Evolutionary conservation across 1,140 invertebrate species (phyloP), one percentile per base, ranked within the genome.

Genomic region (Hypothenemus hampei): DNA sequence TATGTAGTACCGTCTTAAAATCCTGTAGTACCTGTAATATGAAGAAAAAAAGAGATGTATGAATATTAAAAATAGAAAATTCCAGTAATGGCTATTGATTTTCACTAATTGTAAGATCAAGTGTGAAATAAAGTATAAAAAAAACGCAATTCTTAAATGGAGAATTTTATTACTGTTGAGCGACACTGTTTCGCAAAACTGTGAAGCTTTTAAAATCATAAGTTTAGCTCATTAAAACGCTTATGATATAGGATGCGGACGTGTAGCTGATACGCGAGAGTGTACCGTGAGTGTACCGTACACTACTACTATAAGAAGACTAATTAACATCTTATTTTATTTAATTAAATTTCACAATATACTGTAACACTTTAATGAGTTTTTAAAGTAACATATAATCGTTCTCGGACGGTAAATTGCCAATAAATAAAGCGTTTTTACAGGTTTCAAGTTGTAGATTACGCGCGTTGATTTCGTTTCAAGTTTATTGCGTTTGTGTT

Each of bases 321-420:
- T 45, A 45, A 45, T 45, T 45, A 45, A 45, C 43, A 45, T 45
- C 24, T 45, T 45, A 45, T 45, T 45, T 45, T 45, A 45, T 45
- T 45, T 29, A 45, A 45, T 45, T 45, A 45, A 45, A 45, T 20
- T 20, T 45, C 43, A 45, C 43, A 45, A 45, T 45, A 45, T 45
- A 45, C 22, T 45, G 43, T 45, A 45, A 45, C 43, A 45, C 43
- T 37, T 45, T 45, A 45, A 45, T 29, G 22, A 24, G 23, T 29
- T 45, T 45, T 26, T 45, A 45, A 45, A 45, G 43, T 45, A 15
- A 29, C 22, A 29, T 29, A 24, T 45, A 45, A 45, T 45, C 31
- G 43, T 24, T 13, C 35, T 26, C 13, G 24, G 10, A 31, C 26
- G n/a, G 11, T 45, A 45, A 45, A 45, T 45, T 45, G 43, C 23